Base-by-base conservation (phyloP, 2,888 invertebrate genomes). In the Melipona beecheii region DNA sequence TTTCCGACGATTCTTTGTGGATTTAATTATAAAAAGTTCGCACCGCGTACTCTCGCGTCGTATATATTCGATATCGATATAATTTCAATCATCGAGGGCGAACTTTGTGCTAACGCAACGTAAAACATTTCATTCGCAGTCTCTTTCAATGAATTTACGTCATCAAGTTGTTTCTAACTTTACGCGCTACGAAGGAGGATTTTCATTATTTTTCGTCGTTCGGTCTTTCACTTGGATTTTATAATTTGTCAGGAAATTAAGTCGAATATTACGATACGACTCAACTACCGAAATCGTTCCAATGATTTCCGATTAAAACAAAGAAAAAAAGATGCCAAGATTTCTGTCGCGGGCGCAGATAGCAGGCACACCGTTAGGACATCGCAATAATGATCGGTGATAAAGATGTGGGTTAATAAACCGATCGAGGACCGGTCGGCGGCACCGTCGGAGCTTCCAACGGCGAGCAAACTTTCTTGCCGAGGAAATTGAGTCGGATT, bases 401-500 rank as follows among this genome's bases (percentile, higher is more conserved):
- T 89, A 89, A 89, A 91, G 79, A 77, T 49, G 78, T 54, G 79
- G 81, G 87, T 90, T 90, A 90, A 92, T 92, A 91, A 91, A 92
- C 88, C 89, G 86, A 75, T 84, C 84, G 85, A 19, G 85, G 75
- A 85, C 86, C 78, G 82, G 87, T 83, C 36, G 86, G 87, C 83
- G 76, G 81, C 77, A 74, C 81, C 80, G 78, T 69, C 64, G 74
- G 75, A 66, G 73, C 73, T 64, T 62, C 68, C 71, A 66, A 72
- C 72, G 72, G 60, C 75, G 82, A 68, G 90, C 87, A 91, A 93
- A 93, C 91, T 92, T 93, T 92, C 90, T 91, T 91, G 87, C 91
- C 90, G 90, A 91, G 43, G 93, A 84, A 94, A 94, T 94, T 94
- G 93, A 94, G 92, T 92, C 90, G 90, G 91, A 93, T 93, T 93